A percentile compares a stretch with the other conserved stretches of the same genome.
These are phyloP conservation scores for Drosophila ezoana DNA, from an alignment of 2,888 invertebrate genomes.

Conservation along the genomic window DNA sequence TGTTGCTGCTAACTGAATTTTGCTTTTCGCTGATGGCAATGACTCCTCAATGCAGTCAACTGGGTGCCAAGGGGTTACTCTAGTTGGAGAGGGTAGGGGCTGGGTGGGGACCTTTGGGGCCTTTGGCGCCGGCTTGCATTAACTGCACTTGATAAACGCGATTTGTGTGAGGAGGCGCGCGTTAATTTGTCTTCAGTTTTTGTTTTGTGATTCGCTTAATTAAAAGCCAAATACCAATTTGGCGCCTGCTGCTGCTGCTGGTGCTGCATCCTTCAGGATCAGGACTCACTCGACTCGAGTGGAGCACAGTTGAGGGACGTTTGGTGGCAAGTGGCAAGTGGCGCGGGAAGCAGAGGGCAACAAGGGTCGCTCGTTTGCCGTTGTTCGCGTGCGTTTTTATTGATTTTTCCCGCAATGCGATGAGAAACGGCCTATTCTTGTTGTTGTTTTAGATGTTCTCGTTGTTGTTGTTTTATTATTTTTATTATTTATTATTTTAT, in stretches of 20 bases:
- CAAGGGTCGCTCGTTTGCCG: slow-evolving; percentile 17
- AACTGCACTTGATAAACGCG: slow-evolving; percentile 53
- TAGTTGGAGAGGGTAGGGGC: not conserved
- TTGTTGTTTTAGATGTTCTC: not conserved
- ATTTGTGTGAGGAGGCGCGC: slow-evolving; percentile 24
- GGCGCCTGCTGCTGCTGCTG: slow-evolving; percentile 6
- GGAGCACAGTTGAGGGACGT: not conserved
- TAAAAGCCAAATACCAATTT: slow-evolving; percentile 43
- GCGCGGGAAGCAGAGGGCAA: not conserved
- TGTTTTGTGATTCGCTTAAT: slow-evolving; percentile 43
- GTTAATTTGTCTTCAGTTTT: slow-evolving; percentile 40
- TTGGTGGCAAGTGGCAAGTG: not conserved
- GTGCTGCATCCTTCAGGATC: slow-evolving; percentile 11
- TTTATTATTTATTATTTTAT: slow-evolving; percentile 16
- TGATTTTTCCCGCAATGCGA: slow-evolving; percentile 69
- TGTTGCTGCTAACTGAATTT: slow-evolving; percentile 43
- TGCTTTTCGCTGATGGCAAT: slow-evolving; percentile 43
- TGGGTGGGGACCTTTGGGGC: not conserved
- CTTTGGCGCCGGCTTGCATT: slow-evolving; percentile 46
- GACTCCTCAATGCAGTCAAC: slow-evolving; percentile 41
- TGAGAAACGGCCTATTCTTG: slow-evolving; percentile 25
- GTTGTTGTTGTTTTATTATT: slow-evolving; percentile 18
- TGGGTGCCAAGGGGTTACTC: slow-evolving; percentile 6
- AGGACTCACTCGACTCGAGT: slow-evolving; percentile 10
- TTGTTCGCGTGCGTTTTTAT: slow-evolving; percentile 67